These are phyloP conservation scores for Mongoloraphidia duomilia DNA, from an alignment of 2,888 invertebrate genomes.

Conservation along the genomic window DNA sequence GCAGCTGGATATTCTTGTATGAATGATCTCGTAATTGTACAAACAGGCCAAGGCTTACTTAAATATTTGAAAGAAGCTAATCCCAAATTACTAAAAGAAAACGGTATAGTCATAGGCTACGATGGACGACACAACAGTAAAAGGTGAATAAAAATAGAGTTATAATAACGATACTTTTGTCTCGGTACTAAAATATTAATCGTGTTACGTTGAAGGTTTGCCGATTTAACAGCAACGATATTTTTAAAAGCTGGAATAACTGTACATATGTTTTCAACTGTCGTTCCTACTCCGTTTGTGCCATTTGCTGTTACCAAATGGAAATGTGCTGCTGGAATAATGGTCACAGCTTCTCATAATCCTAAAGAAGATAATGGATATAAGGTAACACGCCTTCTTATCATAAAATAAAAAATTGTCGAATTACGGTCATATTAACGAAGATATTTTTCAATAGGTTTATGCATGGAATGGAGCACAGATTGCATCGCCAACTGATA, in stretches of 20 bases:
- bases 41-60: conserved; percentile 82
- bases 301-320: conserved; percentile 68
- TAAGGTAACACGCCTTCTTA: conserved; percentile 36
- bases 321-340: conserved; percentile 76
- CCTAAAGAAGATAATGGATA: conserved; percentile 94
- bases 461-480: conserved; percentile 94
- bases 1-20: conserved; percentile 83
- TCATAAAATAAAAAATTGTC: not conserved
- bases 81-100: conserved; percentile 38
- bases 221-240: conserved; percentile 72
- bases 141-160: conserved; percentile 40
- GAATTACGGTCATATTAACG: not conserved
- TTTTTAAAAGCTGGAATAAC: conserved; percentile 60
- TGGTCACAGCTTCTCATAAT: conserved; percentile 99
- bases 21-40: conserved; percentile 93
- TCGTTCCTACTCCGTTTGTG: conserved; percentile 87
- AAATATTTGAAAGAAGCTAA: conserved; percentile 53
- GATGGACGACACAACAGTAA: conserved; percentile 88
- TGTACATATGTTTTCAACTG: conserved; percentile 65
- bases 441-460: conserved; percentile 33
- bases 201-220: conserved; percentile 50
- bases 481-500: conserved; percentile 86
- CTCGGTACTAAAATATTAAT: not conserved
- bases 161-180: not conserved
- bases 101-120: conserved; percentile 78